Percentiles rank a stretch among this genome's conserved stretches.
phyloP scores from a whole-genome alignment of 2,888 invertebrate genomes.

The Ceramica pisi region DNA sequence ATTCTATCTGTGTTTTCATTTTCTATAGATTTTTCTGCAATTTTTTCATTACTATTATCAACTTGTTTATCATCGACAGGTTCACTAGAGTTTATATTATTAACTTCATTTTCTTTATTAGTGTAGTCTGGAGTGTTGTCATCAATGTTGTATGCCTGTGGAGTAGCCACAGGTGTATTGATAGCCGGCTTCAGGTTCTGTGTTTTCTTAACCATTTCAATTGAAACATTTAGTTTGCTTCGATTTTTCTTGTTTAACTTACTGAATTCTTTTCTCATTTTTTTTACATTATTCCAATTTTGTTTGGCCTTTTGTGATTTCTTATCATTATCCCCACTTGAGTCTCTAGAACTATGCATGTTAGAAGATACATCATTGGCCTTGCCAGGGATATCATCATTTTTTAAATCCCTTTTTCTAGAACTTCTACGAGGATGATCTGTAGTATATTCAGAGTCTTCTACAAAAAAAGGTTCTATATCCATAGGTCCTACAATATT shows the following conservation, averaged over 20 bases:
- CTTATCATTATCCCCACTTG: slow-evolving; percentile 73
- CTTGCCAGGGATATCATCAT: slow-evolving; percentile 63
- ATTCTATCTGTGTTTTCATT: slow-evolving; percentile 35
- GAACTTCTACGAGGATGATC: slow-evolving; percentile 83
- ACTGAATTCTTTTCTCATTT: slow-evolving; percentile 87
- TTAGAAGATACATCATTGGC: slow-evolving; percentile 65
- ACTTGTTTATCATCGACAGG: slow-evolving; percentile 13
- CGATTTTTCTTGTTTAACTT: slow-evolving; percentile 82
- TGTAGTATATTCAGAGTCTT: slow-evolving; percentile 77
- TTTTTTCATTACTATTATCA: slow-evolving; percentile 13
- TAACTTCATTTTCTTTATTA: slow-evolving; percentile 52
- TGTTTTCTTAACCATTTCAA: slow-evolving; percentile 85
- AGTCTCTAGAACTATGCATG: slow-evolving; percentile 73
- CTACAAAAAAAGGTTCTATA: slow-evolving; percentile 76
- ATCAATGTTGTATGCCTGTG: slow-evolving; percentile 74
- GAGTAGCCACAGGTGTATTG: slow-evolving; percentile 49
- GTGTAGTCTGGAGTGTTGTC: slow-evolving; percentile 75
- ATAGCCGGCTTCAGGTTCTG: slow-evolving; percentile 68
- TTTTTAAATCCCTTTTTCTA: slow-evolving; percentile 77
- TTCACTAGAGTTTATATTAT: slow-evolving; percentile 23
- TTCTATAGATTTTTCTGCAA: slow-evolving; percentile 5
- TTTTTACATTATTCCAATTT: slow-evolving; percentile 86
- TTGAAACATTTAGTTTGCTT: slow-evolving; percentile 87
- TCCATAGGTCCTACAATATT: slow-evolving; percentile 79
- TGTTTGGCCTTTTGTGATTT: slow-evolving; percentile 76